These are phyloP conservation scores for Helogale parvula DNA, from an alignment of 2,113 vertebrate species.

Conservation along the genomic window DNA sequence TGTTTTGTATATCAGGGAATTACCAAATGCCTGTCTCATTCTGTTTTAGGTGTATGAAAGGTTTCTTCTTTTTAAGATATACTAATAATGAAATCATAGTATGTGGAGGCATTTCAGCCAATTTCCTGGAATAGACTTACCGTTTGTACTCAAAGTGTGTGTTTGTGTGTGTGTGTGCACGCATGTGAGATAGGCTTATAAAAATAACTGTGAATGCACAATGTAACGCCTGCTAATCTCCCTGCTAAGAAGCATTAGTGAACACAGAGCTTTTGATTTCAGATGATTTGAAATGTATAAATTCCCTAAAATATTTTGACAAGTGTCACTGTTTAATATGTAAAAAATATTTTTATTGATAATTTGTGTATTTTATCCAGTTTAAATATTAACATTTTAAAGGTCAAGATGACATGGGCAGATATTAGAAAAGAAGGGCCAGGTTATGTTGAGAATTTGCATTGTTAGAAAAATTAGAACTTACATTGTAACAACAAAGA, in stretches of 20 bases:
- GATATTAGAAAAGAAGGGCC: not conserved
- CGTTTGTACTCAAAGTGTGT: slow-evolving; percentile 55
- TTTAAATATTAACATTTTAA: not conserved
- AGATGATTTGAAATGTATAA: not conserved
- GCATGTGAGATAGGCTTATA: slow-evolving; percentile 22
- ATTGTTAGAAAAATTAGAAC: slow-evolving; percentile 35
- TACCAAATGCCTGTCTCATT: slow-evolving; percentile 29
- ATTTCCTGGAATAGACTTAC: slow-evolving; percentile 17
- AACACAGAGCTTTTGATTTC: slow-evolving; percentile 48
- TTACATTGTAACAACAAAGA: not conserved
- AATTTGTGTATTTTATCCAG: not conserved
- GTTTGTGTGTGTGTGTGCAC: not conserved
- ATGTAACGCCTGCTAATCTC: not conserved
- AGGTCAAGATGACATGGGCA: not conserved
- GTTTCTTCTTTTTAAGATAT: slow-evolving; percentile 36
- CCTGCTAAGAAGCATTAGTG: not conserved
- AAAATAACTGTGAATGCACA: slow-evolving; percentile 30
- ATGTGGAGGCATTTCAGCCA: slow-evolving; percentile 31
- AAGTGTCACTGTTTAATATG: not conserved
- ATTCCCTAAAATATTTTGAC: slow-evolving; percentile 24
- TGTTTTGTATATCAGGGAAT: slow-evolving; percentile 57
- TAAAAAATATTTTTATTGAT: not conserved
- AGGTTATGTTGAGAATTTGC: not conserved
- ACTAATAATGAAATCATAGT: slow-evolving; percentile 53
- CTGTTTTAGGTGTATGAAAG: not conserved